Evolutionary conservation across 2,797 vertebrate species (phyloP).

Genomic region (Coranthus polyacanthus): DNA sequence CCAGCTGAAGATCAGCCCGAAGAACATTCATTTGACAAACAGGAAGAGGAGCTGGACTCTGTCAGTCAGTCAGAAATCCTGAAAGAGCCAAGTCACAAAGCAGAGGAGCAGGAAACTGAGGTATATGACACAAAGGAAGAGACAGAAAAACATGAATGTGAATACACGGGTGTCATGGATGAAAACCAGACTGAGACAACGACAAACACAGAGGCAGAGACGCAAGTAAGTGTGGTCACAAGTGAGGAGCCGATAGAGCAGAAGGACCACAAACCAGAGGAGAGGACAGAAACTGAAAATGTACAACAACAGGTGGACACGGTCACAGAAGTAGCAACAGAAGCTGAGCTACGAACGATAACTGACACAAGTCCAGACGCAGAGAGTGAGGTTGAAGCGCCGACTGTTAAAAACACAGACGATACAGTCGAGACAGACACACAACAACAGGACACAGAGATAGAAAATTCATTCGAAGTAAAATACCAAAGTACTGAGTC

Average conservation of each 20-base stretch:
- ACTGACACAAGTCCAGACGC: slow-evolving; percentile 15
- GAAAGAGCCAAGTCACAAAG: slow-evolving; percentile 22
- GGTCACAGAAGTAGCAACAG: slow-evolving; percentile 12
- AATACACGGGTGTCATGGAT: slow-evolving; percentile 13
- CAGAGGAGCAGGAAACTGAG: slow-evolving; percentile 35
- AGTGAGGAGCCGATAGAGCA: slow-evolving; percentile 30
- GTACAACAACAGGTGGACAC: slow-evolving; percentile 28
- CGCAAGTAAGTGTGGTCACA: neutral
- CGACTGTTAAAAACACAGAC: slow-evolving; percentile 1
- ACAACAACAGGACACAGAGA: slow-evolving; percentile 30
- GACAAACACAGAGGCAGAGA: slow-evolving; percentile 15
- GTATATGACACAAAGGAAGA: slow-evolving; percentile 24
- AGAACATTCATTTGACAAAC: slow-evolving; percentile 10
- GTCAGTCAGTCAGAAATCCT: slow-evolving; percentile 6
- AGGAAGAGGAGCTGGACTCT: slow-evolving; percentile 15
- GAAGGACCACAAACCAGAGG: slow-evolving; percentile 27
- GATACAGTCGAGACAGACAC: slow-evolving; percentile 18
- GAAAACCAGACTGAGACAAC: slow-evolving; percentile 28
- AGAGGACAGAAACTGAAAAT: slow-evolving; percentile 39
- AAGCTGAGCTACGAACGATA: slow-evolving; percentile 8
- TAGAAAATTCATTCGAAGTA: slow-evolving; percentile 8
- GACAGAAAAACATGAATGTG: slow-evolving; percentile 20
- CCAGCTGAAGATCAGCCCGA: slow-evolving; percentile 14
- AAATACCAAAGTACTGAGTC: slow-evolving; percentile 36
- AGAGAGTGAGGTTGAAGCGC: slow-evolving; percentile 6